Evolutionary conservation across 2,113 vertebrate genomes (phyloP).

Genomic region (Saguinus imperator): DNA sequence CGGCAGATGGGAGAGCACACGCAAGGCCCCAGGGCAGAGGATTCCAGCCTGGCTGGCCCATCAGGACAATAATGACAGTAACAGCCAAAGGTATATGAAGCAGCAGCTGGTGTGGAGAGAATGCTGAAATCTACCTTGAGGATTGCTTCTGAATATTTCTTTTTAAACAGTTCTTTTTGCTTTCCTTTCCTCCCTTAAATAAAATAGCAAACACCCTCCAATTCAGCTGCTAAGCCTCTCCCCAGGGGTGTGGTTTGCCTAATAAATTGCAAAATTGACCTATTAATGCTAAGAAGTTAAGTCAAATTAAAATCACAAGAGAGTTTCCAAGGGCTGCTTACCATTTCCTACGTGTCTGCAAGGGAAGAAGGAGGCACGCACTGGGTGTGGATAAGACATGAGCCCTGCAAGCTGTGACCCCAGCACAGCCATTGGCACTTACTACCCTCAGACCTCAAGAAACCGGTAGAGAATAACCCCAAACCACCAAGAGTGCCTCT

Average conservation of each 20-base stretch:
- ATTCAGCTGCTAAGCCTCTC: background rate
- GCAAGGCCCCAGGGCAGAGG: background rate
- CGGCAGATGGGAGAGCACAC: background rate
- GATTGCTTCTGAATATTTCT: background rate
- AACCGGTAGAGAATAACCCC: too few relatives aligned
- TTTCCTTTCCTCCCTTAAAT: background rate
- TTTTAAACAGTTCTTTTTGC: background rate
- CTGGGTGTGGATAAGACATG: background rate
- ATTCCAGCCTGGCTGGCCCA: background rate
- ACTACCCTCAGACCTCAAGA: background rate
- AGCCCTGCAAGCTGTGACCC: background rate
- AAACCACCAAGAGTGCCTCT: background rate
- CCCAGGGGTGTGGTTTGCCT: background rate
- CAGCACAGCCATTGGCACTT: rapidly evolving
- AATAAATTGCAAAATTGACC: background rate
- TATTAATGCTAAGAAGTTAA: background rate
- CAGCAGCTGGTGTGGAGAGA: background rate
- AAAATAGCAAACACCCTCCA: background rate
- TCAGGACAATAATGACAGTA: background rate
- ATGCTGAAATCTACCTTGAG: background rate
- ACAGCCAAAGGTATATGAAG: background rate
- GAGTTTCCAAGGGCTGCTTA: background rate
- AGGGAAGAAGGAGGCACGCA: background rate
- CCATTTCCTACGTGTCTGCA: background rate
- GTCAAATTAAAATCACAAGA: background rate